Evolutionary conservation across 2,888 invertebrate species (phyloP).

Genomic region (Synanthedon myopaeformis): DNA sequence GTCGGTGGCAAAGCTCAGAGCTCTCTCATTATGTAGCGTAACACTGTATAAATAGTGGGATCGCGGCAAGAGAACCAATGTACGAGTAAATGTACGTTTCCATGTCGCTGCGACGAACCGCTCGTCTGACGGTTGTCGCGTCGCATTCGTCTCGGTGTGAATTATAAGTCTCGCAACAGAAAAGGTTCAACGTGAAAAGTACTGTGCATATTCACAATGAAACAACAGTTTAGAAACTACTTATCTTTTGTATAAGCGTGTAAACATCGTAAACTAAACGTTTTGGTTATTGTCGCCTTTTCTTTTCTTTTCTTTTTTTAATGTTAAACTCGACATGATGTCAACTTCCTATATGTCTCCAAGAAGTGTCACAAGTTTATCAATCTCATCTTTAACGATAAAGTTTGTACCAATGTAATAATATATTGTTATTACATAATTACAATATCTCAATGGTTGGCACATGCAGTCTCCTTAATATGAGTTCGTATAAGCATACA

Average conservation of each 20-base stretch:
- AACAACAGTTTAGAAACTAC: slow-evolving; percentile 57
- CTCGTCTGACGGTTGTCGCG: slow-evolving; percentile 6
- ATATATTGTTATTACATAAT: too few relatives aligned
- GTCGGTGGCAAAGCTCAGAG: slow-evolving; percentile 41
- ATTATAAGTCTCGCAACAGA: slow-evolving; percentile 52
- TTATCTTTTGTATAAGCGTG: slow-evolving; percentile 35
- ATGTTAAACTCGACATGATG: too few relatives aligned
- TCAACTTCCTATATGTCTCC: too few relatives aligned
- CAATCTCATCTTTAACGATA: too few relatives aligned
- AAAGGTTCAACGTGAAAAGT: slow-evolving; percentile 63
- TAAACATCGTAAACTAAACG: background rate
- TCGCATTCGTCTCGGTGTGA: slow-evolving; percentile 45
- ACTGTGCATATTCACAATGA: slow-evolving; percentile 47
- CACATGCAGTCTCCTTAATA: too few relatives aligned
- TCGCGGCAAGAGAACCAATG: slow-evolving; percentile 43
- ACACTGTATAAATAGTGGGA: slow-evolving; percentile 53
- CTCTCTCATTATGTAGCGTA: slow-evolving; percentile 51
- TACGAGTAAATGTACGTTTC: slow-evolving; percentile 50
- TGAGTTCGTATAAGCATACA: too few relatives aligned
- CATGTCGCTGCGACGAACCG: slow-evolving; percentile 32
- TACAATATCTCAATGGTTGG: too few relatives aligned
- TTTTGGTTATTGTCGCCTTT: background rate
- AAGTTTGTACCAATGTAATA: too few relatives aligned
- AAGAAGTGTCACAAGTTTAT: too few relatives aligned
- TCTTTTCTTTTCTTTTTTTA: background rate